Conservation (phyloP, 1,140 invertebrate species). For the Ceratina australensis region DNA sequence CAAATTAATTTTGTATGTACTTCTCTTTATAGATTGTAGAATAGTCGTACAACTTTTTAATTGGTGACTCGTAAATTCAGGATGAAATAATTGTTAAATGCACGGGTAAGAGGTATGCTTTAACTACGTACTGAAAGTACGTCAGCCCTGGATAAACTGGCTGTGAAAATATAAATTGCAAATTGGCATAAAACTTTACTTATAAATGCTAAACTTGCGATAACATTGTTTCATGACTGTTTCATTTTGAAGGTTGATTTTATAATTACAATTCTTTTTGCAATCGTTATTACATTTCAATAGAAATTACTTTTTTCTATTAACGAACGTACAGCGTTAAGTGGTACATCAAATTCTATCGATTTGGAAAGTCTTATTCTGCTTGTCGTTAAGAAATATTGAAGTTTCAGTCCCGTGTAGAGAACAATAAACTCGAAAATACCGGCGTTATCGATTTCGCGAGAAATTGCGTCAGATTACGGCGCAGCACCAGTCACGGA, state of each 20-base stretch:
- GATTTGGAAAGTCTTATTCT: no score
- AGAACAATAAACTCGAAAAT: constrained; percentile 23
- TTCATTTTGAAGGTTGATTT: neutral
- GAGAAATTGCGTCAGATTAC: constrained; percentile 62
- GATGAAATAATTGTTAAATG: no score
- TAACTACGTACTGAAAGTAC: neutral
- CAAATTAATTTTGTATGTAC: no score
- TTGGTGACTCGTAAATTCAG: no score
- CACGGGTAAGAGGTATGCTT: no score
- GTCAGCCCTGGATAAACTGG: neutral
- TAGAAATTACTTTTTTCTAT: no score
- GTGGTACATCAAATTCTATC: no score
- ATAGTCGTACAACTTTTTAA: no score
- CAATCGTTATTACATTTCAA: no score
- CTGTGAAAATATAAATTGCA: neutral
- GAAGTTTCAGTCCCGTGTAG: neutral
- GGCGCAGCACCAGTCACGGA: constrained; percentile 23
- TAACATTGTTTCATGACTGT: neutral
- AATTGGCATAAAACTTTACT: neutral
- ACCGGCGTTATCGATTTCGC: constrained; percentile 17
- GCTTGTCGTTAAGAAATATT: neutral
- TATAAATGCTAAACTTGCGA: neutral
- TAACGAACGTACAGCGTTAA: no score
- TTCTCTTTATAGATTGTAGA: no score
- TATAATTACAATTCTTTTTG: no score